Evolutionary conservation across 1,140 invertebrate species (phyloP), one percentile per base, ranked within the genome.

Genomic region (Formica exsecta): DNA sequence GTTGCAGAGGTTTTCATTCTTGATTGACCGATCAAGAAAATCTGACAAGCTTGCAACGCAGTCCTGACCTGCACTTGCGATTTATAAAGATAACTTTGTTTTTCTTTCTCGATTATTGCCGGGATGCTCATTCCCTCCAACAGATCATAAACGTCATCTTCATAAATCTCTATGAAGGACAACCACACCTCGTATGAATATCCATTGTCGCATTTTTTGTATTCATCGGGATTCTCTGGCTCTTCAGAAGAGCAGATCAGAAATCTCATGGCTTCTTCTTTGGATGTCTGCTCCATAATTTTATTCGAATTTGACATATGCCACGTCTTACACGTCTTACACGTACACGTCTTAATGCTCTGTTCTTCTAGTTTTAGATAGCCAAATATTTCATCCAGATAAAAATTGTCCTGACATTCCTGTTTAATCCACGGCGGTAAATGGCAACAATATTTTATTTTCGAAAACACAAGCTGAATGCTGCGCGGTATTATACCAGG

Each of bases 81-180:
- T 29, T 29, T 29, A 0, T 0, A 29, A 29, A 29, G 0, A 29
- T 29, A 29, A 29, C 0, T 29, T 29, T 1, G 1, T 29, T 29
- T 29, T 29, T 29, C 25, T 29, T 29, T 29, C 25, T 29, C 0
- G 25, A 29, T 29, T 29, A 29, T 29, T 29, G 25, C 25, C 25
- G 25, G 25, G 1, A 29, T 29, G 25, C 25, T 29, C 1, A 94
- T 93, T 76, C 90, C 94, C 41, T 81, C 32, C 38, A 99, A 92
- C 13, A 99, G 94, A 95, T 99, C 98, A 93, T 97, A 98, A 11
- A 99, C 96, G 16, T 96, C 96, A 92, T 99, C 98, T 95, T 99
- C 99, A 93, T 99, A 99, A 73, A 99, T 98, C 95, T 99, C 98
- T 3, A 96, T 96, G 94, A 98, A 98, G 11, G 98, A 98, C 19